These are phyloP conservation scores for Cloeon dipterum DNA, from an alignment of 2,888 invertebrate genomes.

Conservation along the genomic window DNA sequence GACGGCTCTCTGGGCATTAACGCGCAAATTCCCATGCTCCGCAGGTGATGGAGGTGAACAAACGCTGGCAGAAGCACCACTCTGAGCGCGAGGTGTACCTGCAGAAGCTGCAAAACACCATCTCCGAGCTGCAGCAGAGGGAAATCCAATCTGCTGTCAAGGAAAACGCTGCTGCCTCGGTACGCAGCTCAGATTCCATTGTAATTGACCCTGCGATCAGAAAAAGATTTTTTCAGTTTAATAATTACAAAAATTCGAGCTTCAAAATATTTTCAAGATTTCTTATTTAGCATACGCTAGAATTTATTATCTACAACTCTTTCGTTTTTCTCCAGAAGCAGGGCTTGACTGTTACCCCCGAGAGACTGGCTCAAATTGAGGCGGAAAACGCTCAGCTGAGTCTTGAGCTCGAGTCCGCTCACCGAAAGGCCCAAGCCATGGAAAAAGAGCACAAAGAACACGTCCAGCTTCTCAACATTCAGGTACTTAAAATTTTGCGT, in stretches of 20 bases:
- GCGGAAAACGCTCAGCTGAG: constrained; percentile 5
- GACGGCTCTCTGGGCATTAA: too few species aligned
- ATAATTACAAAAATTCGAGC: too few species aligned
- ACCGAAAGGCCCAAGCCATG: constrained; percentile 5
- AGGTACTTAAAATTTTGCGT: too few species aligned
- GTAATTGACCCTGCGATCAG: too few species aligned
- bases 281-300: too few species aligned
- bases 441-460: constrained; percentile 10
- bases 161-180: too few species aligned
- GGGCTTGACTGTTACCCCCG: background rate
- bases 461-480: constrained; percentile 10
- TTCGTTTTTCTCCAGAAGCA: too few species aligned
- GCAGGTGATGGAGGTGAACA: constrained; percentile 14
- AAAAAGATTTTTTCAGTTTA: too few species aligned
- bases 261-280: too few species aligned
- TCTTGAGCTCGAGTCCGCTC: constrained; percentile 5
- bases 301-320: too few species aligned
- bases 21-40: too few species aligned
- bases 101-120: constrained; percentile 13
- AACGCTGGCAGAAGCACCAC: constrained; percentile 16
- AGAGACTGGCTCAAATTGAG: constrained; percentile 1
- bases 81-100: constrained; percentile 14
- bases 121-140: constrained; percentile 14
- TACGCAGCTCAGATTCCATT: background rate
- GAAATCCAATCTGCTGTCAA: constrained; percentile 11